These are phyloP conservation scores for Dorcus parallelipipedus DNA, from an alignment of 2,888 invertebrate genomes.

Conservation along the genomic window DNA sequence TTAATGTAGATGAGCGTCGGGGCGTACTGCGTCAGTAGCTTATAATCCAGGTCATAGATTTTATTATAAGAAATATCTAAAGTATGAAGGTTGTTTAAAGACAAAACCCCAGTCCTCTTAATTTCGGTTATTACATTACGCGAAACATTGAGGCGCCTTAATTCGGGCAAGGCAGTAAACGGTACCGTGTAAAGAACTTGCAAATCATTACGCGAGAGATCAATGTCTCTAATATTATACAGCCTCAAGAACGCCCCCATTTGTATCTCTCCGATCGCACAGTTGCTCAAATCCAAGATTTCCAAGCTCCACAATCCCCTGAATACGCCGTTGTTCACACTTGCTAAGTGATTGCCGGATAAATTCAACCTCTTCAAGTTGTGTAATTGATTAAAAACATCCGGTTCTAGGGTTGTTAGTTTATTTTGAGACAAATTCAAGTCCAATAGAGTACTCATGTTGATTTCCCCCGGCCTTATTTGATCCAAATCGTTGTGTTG, in stretches of 20 bases:
- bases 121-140: constrained; percentile 35
- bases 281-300: constrained; percentile 36
- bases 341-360: constrained; percentile 35
- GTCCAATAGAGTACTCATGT: constrained; percentile 32
- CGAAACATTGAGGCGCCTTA: constrained; percentile 39
- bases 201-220: constrained; percentile 38
- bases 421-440: constrained; percentile 37
- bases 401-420: constrained; percentile 26
- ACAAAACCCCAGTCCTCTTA: constrained; percentile 38
- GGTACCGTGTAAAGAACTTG: constrained; percentile 35
- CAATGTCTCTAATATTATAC: constrained; percentile 32
- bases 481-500: constrained; percentile 33
- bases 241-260: constrained; percentile 33
- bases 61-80: constrained; percentile 42
- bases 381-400: constrained; percentile 29
- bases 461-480: constrained; percentile 34
- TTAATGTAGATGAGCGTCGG: constrained; percentile 38
- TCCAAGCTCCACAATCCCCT: constrained; percentile 35
- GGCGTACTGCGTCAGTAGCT: constrained; percentile 35
- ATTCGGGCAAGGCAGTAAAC: constrained; percentile 40
- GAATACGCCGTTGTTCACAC: constrained; percentile 33
- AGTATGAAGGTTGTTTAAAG: constrained; percentile 39
- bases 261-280: constrained; percentile 32
- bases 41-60: constrained; percentile 40
- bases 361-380: constrained; percentile 34